Evolutionary conservation across 2,888 invertebrate genomes (phyloP).

Genomic region (Xiphydria camelus): DNA sequence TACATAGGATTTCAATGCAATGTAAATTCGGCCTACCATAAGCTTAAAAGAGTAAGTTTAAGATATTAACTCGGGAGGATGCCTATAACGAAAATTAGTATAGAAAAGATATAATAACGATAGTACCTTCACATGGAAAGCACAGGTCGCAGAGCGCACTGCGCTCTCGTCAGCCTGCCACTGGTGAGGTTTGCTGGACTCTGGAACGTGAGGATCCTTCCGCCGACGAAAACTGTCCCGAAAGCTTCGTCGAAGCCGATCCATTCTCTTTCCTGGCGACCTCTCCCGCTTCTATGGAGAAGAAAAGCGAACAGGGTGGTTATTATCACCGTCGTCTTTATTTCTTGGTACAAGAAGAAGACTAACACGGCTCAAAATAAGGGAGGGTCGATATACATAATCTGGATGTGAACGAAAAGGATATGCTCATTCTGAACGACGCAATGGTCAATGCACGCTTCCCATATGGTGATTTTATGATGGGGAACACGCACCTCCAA

Average conservation of each 20-base stretch:
- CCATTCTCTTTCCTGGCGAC: constrained; percentile 78
- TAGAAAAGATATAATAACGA: constrained; percentile 1
- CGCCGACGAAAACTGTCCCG: constrained; percentile 92
- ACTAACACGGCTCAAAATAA: too few species aligned
- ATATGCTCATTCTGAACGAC: too few species aligned
- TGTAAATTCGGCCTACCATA: background rate
- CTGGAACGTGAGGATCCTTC: constrained; percentile 81
- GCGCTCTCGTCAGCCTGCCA: constrained; percentile 98
- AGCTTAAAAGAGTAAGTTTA: background rate
- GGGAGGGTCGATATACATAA: too few species aligned
- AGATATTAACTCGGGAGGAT: constrained; percentile 1
- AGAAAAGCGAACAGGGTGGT: constrained; percentile 19
- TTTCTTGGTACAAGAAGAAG: too few species aligned
- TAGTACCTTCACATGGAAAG: constrained; percentile 91
- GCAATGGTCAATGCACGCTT: constrained; percentile 1
- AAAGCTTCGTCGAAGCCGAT: constrained; percentile 85
- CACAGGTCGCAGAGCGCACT: constrained; percentile 94
- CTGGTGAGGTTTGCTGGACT: constrained; percentile 94
- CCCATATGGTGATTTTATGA: background rate
- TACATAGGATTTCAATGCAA: too few species aligned
- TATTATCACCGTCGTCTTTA: too few species aligned
- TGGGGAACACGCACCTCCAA: background rate
- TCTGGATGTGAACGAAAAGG: too few species aligned
- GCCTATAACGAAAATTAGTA: background rate
- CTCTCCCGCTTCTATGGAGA: constrained; percentile 69